Conservation (phyloP, 64 coral and sea anemone genomes). For the Porites australiensis region DNA sequence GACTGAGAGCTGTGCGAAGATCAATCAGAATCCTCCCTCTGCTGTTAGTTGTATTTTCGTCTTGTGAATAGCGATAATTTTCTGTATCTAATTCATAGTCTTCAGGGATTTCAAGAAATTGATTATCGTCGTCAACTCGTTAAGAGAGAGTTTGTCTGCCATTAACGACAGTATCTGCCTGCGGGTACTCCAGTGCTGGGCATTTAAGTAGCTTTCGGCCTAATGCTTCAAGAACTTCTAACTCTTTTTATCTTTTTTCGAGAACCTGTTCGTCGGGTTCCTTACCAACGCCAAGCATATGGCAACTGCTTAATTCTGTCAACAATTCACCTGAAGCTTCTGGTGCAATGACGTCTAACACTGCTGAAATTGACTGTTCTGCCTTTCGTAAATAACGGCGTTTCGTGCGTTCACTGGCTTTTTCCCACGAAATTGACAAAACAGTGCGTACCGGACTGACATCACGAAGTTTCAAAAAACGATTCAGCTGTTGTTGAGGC, state of each 20-base stretch:
- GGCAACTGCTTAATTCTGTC: conserved; percentile 2
- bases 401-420: conserved; percentile 33
- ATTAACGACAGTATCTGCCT: conserved; percentile 67
- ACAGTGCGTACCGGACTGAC: conserved; percentile 33
- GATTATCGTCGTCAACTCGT: no score
- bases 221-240: conserved; percentile 65
- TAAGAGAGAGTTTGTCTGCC: conserved; percentile 61
- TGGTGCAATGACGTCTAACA: conserved; percentile 46
- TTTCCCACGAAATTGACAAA: conserved; percentile 22
- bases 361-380: conserved; percentile 24
- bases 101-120: no score
- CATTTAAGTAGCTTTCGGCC: conserved; percentile 62
- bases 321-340: conserved; percentile 20
- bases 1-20: no score
- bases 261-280: neutral
- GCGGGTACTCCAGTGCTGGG: conserved; percentile 77
- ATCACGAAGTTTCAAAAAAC: conserved; percentile 39
- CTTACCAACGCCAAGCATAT: neutral
- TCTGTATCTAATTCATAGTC: no score
- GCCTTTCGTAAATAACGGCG: conserved; percentile 46
- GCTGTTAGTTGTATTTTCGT: no score
- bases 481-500: conserved; percentile 13
- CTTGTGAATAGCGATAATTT: no score
- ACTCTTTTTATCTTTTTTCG: conserved; percentile 44
- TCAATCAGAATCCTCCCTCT: no score